A percentile compares a stretch with the other conserved stretches of the same genome.
Conservation (phyloP, 2,113 vertebrate species). For the Catharus minimus region DNA sequence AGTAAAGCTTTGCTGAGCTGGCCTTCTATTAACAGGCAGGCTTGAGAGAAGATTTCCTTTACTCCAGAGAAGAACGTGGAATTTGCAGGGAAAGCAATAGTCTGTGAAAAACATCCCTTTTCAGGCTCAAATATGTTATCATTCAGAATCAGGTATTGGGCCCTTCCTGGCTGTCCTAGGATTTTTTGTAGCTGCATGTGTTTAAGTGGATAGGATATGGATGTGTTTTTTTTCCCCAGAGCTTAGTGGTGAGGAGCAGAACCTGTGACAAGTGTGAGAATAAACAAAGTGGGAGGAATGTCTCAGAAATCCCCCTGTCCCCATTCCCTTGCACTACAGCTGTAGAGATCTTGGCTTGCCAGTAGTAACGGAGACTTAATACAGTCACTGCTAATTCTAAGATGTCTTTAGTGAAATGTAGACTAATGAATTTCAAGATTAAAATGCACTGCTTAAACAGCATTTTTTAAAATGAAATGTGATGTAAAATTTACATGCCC, state of each 20-base stretch:
- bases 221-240: not conserved
- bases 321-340: not conserved
- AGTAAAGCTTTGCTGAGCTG: not conserved
- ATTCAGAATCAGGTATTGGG: not conserved
- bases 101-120: not conserved
- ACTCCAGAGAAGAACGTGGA: not conserved
- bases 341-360: not conserved
- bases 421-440: not conserved
- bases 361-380: not conserved
- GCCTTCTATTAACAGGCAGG: not conserved
- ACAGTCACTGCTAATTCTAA: not conserved
- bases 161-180: not conserved
- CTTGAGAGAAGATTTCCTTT: not conserved
- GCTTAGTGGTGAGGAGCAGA: not conserved
- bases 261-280: not conserved
- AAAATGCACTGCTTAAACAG: not conserved
- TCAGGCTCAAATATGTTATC: not conserved
- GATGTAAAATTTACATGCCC: not conserved
- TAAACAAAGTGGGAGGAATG: not conserved
- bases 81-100: not conserved
- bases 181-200: not conserved
- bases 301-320: not conserved
- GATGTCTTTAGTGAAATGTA: not conserved
- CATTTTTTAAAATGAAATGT: not conserved
- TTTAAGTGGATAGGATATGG: not conserved